These are phyloP conservation scores for Microtus richardsoni DNA, from an alignment of 2,113 vertebrate genomes.

Conservation along the genomic window DNA sequence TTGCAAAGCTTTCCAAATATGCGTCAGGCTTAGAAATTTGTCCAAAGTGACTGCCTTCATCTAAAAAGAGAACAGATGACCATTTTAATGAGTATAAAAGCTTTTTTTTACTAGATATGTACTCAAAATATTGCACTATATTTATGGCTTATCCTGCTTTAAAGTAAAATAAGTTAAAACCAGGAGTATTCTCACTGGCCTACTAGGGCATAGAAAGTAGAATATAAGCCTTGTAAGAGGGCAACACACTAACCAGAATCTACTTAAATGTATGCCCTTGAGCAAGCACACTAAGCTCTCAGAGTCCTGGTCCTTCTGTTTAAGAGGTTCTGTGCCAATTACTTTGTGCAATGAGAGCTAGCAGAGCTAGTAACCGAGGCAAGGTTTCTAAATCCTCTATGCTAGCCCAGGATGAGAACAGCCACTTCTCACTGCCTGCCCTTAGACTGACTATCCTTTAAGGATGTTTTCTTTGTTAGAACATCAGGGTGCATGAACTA, in stretches of 20 bases:
- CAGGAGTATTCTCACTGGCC: constrained; percentile 21
- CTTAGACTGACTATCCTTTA: neutral
- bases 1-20: constrained; percentile 72
- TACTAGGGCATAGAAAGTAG: constrained; percentile 36
- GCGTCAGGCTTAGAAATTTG: constrained; percentile 51
- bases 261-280: neutral
- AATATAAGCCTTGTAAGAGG: constrained; percentile 1
- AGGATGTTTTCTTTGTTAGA: neutral
- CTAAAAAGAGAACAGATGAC: constrained; percentile 66
- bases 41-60: constrained; percentile 58
- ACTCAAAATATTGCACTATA: constrained; percentile 49
- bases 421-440: neutral
- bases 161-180: constrained; percentile 51
- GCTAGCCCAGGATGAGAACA: neutral
- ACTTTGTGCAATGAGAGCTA: neutral
- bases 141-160: constrained; percentile 63
- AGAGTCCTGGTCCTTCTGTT: neutral
- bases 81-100: constrained; percentile 64
- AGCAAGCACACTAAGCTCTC: neutral
- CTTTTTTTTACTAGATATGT: constrained; percentile 57
- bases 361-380: neutral
- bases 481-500: neutral
- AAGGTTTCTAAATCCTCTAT: neutral
- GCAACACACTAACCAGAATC: neutral
- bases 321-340: neutral